Conservation (phyloP, 2,797 vertebrate species). For the Merluccius polli region DNA sequence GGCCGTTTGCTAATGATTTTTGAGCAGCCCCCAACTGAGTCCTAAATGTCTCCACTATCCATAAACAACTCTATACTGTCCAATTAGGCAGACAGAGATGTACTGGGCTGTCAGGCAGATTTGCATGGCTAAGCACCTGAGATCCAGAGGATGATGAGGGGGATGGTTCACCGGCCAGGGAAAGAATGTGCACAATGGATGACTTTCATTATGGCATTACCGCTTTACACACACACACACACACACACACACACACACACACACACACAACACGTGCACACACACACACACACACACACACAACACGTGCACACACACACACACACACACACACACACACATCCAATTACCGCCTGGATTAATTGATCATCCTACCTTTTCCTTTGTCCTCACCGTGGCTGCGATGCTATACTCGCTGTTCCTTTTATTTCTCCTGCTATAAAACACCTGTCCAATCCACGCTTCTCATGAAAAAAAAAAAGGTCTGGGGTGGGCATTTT, state of each 20-base stretch:
- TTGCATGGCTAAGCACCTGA: conserved; percentile 97
- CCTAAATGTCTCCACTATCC: conserved; percentile 96
- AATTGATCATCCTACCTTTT: conserved; percentile 91
- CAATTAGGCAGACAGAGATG: conserved; percentile 99
- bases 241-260: conserved; percentile 45
- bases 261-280: conserved; percentile 68
- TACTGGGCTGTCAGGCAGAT: conserved; percentile 95
- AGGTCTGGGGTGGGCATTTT: conserved; percentile 46
- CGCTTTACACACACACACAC: conserved; percentile 79
- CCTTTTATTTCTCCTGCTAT: conserved; percentile 50
- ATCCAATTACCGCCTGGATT: conserved; percentile 97
- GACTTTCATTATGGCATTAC: conserved; percentile 95
- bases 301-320: conserved; percentile 75
- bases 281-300: conserved; percentile 72
- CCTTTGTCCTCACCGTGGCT: conserved; percentile 59
- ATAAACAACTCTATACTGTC: conserved; percentile 99
- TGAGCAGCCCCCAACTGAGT: conserved; percentile 94
- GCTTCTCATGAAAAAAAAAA: conserved; percentile 47
- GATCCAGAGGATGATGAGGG: conserved; percentile 90
- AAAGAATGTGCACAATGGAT: conserved; percentile 86
- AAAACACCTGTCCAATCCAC: conserved; percentile 41
- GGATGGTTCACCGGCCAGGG: conserved; percentile 79
- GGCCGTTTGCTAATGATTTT: conserved; percentile 94
- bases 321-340: conserved; percentile 58
- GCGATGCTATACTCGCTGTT: conserved; percentile 33